A percentile compares a stretch with the other conserved stretches of the same genome.
phyloP scores from a whole-genome alignment of 2,113 vertebrate genomes.

The Euleptes europaea region DNA sequence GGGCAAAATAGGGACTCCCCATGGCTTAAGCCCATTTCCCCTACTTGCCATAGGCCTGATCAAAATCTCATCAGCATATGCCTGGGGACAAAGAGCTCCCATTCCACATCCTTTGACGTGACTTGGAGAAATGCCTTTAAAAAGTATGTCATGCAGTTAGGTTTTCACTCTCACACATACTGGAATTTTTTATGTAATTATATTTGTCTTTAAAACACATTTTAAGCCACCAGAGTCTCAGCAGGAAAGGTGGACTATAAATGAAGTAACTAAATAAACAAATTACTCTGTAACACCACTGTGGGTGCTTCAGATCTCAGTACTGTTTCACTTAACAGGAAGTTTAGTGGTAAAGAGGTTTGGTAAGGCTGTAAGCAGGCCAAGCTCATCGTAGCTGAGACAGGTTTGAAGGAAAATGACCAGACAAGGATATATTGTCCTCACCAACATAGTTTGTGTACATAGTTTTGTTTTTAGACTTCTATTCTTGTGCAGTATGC shows the following conservation, averaged over 20 bases:
- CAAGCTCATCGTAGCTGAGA: not conserved
- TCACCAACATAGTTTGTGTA: not conserved
- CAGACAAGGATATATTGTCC: not conserved
- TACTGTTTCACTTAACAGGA: not conserved
- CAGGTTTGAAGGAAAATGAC: not conserved
- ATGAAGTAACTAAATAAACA: no score
- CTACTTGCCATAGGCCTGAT: no score
- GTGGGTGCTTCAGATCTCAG: not conserved
- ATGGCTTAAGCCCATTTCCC: no score
- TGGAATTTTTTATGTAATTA: not conserved
- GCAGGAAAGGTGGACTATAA: no score
- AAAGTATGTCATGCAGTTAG: not conserved
- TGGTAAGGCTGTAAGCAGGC: not conserved
- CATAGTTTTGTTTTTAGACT: not conserved
- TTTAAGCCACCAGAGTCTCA: no score
- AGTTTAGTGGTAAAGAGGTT: not conserved
- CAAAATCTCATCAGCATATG: no score
- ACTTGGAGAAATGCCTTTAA: no score
- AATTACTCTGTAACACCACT: not conserved
- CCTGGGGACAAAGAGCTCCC: no score
- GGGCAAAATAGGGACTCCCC: no score
- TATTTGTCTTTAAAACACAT: no score
- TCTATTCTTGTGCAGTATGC: not conserved
- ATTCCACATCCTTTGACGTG: no score
- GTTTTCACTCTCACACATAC: no score